phyloP scores from a whole-genome alignment of 2,888 invertebrate species.

The Rhopalosiphum nymphaeae region DNA sequence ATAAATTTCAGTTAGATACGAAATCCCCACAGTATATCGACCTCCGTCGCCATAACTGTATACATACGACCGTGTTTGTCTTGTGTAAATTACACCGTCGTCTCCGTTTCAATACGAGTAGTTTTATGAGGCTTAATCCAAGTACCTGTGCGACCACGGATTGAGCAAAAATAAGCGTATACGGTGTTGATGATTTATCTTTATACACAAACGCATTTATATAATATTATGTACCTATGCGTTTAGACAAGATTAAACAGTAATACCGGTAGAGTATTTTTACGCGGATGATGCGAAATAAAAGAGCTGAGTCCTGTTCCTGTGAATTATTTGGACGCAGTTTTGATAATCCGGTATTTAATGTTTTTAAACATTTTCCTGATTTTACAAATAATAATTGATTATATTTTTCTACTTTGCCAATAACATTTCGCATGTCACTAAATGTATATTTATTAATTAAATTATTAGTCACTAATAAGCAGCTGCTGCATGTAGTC shows the following conservation, averaged over 20 bases:
- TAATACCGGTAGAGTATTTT: not conserved
- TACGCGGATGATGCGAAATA: not conserved
- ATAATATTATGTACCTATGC: not conserved
- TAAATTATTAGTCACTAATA: too few relatives aligned
- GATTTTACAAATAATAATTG: not conserved
- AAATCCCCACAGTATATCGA: not conserved
- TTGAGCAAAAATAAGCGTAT: not conserved
- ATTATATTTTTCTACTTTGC: not conserved
- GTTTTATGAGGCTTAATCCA: not conserved
- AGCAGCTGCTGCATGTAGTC: not conserved
- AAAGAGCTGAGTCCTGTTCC: not conserved
- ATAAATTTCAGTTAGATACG: constrained; percentile 9
- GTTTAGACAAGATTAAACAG: not conserved
- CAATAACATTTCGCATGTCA: too few relatives aligned
- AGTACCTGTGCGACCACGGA: not conserved
- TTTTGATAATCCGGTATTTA: not conserved
- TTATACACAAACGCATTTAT: not conserved
- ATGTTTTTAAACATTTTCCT: not conserved
- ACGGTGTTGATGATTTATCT: not conserved
- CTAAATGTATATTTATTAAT: too few relatives aligned
- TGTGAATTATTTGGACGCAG: not conserved
- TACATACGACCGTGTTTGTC: not conserved
- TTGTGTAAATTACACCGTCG: not conserved
- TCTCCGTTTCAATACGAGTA: not conserved
- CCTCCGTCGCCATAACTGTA: not conserved